Conservation (phyloP, 1,140 invertebrate species). For the Atta texana region DNA sequence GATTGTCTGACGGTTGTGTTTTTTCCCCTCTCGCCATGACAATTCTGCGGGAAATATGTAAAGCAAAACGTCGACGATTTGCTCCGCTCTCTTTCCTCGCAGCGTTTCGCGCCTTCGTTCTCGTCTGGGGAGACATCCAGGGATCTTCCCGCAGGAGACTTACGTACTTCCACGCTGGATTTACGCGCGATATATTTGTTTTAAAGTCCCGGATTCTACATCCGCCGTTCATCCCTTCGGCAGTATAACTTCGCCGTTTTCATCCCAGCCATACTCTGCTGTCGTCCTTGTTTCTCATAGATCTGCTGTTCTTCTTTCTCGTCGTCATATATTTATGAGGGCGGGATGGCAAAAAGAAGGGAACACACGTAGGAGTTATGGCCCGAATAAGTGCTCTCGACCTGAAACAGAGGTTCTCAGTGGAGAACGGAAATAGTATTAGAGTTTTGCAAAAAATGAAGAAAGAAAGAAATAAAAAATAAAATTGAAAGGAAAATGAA, state of each 20-base stretch:
- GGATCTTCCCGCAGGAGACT: constrained; percentile 58
- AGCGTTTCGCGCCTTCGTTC: constrained; percentile 22
- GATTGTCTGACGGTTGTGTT: constrained; percentile 11
- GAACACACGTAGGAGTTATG: constrained; percentile 83
- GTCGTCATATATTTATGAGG: constrained; percentile 82
- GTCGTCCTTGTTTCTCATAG: constrained; percentile 62
- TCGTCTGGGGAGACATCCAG: constrained; percentile 44
- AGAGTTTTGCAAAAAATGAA: neutral
- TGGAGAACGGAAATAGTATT: constrained; percentile 22
- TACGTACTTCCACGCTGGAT: constrained; percentile 81
- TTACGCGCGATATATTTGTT: constrained; percentile 86
- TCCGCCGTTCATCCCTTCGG: constrained; percentile 64
- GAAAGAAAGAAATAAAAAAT: neutral
- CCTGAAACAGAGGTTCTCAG: constrained; percentile 81
- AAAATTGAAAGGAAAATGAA: constrained; percentile 1
- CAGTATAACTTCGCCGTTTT: constrained; percentile 43
- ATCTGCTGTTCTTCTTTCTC: constrained; percentile 44
- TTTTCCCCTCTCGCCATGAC: constrained; percentile 29
- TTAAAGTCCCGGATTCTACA: constrained; percentile 83
- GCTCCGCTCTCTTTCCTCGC: constrained; percentile 71
- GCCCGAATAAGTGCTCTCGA: constrained; percentile 84
- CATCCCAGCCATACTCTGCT: constrained; percentile 16
- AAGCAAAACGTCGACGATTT: constrained; percentile 84
- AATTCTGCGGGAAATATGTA: constrained; percentile 81
- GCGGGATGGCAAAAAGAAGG: constrained; percentile 80